Evolutionary conservation across 2,113 vertebrate species (phyloP).

Genomic region (Spea multiplicata): DNA sequence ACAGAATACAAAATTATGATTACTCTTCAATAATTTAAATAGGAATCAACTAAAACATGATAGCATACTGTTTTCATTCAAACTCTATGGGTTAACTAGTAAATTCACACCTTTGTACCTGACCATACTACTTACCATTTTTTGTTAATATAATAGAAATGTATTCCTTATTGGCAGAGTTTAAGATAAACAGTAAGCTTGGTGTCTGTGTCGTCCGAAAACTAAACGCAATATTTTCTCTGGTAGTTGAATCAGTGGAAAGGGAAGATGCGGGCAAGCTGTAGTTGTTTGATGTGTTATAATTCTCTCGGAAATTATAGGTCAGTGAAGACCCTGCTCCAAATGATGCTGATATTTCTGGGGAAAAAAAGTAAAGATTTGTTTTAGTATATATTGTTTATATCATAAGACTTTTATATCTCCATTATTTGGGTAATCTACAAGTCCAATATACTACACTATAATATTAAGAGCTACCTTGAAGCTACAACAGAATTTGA

Average conservation of each 20-base stretch:
- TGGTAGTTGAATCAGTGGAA: constrained; percentile 74
- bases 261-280: constrained; percentile 78
- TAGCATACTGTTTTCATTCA: too few relatives aligned
- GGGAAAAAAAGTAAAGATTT: constrained; percentile 53
- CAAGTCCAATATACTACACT: too few relatives aligned
- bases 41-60: too few relatives aligned
- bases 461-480: too few relatives aligned
- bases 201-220: constrained; percentile 81
- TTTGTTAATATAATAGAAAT: constrained; percentile 79
- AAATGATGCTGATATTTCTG: constrained; percentile 88
- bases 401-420: too few relatives aligned
- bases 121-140: constrained; percentile 73
- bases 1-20: too few relatives aligned
- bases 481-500: too few relatives aligned
- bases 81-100: too few relatives aligned
- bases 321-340: constrained; percentile 73
- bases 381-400: too few relatives aligned
- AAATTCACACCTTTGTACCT: too few relatives aligned
- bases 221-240: constrained; percentile 74
- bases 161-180: constrained; percentile 80
- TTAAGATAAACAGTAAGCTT: constrained; percentile 77
- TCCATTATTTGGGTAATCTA: too few relatives aligned
- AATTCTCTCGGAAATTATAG: constrained; percentile 87
- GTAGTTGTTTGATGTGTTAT: constrained; percentile 72
- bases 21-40: too few relatives aligned